Evolutionary conservation across 2,888 invertebrate genomes (phyloP).

Genomic region (Polymixis flavicincta): DNA sequence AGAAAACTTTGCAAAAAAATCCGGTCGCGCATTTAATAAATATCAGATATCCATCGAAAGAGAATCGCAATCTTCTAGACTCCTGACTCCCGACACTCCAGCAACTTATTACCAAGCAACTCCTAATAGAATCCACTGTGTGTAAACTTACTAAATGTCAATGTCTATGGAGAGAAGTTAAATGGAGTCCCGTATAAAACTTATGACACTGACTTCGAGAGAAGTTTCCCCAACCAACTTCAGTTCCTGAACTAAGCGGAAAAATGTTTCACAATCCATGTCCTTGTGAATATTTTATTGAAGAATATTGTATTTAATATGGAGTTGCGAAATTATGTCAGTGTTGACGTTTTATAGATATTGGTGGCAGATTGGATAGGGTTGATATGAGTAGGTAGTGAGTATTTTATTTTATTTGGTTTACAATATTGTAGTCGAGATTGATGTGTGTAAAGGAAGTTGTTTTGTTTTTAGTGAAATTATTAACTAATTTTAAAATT

Average conservation of each 20-base stretch:
- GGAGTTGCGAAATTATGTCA: conserved; percentile 38
- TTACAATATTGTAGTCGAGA: conserved; percentile 10
- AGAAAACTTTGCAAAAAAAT: conserved; percentile 55
- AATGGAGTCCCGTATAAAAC: conserved; percentile 76
- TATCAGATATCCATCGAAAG: conserved; percentile 60
- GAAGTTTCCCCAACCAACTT: conserved; percentile 65
- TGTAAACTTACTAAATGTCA: conserved; percentile 76
- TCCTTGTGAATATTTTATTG: conserved; percentile 62
- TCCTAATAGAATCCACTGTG: conserved; percentile 71
- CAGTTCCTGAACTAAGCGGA: conserved; percentile 32
- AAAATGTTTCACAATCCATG: conserved; percentile 59
- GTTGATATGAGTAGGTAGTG: conserved; percentile 14
- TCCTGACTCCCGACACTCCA: conserved; percentile 38
- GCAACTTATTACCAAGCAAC: conserved; percentile 66
- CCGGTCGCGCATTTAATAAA: conserved; percentile 55
- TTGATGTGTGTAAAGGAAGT: background rate
- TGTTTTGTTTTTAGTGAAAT: background rate
- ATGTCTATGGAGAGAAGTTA: conserved; percentile 68
- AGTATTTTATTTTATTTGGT: conserved; percentile 20
- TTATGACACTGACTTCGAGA: conserved; percentile 71
- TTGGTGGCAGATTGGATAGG: conserved; percentile 49
- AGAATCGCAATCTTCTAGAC: conserved; percentile 54
- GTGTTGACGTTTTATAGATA: conserved; percentile 57
- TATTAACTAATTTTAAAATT: no score
- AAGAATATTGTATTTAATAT: conserved; percentile 55